A percentile compares a stretch with the other conserved stretches of the same genome.
phyloP scores from a whole-genome alignment of 2,113 vertebrate species.

The Phalacrocorax carbo region DNA sequence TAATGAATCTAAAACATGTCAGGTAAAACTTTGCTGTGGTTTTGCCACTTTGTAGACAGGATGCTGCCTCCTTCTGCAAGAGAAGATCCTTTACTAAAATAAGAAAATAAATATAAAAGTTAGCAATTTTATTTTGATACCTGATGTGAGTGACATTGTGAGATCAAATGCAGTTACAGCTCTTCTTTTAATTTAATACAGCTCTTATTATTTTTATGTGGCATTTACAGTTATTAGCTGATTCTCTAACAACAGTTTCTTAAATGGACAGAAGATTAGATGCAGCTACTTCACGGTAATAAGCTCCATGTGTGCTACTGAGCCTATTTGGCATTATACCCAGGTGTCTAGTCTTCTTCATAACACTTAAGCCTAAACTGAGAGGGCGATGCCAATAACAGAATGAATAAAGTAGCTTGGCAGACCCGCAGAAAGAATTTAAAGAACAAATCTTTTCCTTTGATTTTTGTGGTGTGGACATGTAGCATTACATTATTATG shows the following conservation, averaged over 20 bases:
- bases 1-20: not conserved
- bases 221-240: not conserved
- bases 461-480: not conserved
- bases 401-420: not conserved
- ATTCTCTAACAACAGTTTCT: not conserved
- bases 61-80: not conserved
- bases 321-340: not conserved
- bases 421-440: not conserved
- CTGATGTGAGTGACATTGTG: not conserved
- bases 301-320: not conserved
- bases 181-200: not conserved
- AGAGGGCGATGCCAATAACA: not conserved
- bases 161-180: not conserved
- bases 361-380: not conserved
- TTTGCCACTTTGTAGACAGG: not conserved
- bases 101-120: not conserved
- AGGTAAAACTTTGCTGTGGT: not conserved
- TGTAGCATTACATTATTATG: not conserved
- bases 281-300: not conserved
- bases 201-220: not conserved
- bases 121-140: not conserved
- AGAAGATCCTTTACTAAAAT: not conserved
- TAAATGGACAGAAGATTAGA: not conserved
- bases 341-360: not conserved
- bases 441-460: not conserved